These are phyloP conservation scores for Corythornis vintsioides DNA, from an alignment of 2,113 vertebrate genomes.

Conservation along the genomic window DNA sequence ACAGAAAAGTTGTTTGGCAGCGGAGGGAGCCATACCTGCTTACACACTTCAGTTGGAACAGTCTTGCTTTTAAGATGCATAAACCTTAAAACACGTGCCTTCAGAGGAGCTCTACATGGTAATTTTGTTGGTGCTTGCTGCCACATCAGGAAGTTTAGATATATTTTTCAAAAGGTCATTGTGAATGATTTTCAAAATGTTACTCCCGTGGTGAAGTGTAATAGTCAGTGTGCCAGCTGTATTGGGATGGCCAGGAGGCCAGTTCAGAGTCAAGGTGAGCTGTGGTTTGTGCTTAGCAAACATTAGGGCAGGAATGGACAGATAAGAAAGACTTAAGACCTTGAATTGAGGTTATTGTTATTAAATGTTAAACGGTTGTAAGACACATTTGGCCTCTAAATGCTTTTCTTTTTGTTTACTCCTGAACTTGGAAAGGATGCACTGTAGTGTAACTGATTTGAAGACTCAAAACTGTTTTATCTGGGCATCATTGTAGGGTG, in stretches of 20 bases:
- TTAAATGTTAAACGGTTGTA: neutral
- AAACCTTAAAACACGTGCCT: neutral
- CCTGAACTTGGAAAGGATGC: neutral
- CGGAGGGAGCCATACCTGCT: neutral
- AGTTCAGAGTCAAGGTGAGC: neutral
- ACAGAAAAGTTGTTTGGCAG: neutral
- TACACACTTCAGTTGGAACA: neutral
- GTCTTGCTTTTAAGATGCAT: neutral
- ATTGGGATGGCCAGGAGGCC: neutral
- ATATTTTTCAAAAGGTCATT: neutral
- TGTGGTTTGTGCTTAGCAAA: neutral
- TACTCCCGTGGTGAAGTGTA: neutral
- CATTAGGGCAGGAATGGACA: neutral
- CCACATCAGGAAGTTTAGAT: fast-evolving
- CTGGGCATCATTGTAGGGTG: neutral
- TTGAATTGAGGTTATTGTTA: neutral
- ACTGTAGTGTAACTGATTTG: neutral
- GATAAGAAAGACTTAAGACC: neutral
- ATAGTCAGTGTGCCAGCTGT: neutral
- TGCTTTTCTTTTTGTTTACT: neutral
- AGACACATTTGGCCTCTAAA: neutral
- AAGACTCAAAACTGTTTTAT: neutral
- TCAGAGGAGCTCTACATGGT: neutral
- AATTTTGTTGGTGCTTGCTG: neutral
- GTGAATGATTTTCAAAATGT: neutral